Conservation (phyloP, 2,888 invertebrate genomes). For the Periphyllus acericola region DNA sequence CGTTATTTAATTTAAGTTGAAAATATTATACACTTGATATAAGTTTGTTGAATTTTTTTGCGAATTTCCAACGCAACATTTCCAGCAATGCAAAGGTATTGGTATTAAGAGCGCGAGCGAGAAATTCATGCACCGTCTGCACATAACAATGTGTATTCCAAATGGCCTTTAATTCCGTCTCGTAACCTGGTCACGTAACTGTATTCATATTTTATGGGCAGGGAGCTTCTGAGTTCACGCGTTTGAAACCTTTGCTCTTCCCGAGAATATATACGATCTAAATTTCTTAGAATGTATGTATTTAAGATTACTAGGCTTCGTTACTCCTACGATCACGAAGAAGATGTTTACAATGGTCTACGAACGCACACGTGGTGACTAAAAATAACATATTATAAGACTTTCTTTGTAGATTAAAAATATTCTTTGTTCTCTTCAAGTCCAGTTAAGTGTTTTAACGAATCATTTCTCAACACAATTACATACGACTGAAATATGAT, state of each 20-base stretch:
- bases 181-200: constrained; percentile 40
- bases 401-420: neutral
- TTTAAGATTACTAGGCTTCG: neutral
- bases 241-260: constrained; percentile 33
- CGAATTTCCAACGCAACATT: neutral
- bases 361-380: neutral
- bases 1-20: neutral
- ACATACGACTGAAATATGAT: too few species aligned
- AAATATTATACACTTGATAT: neutral
- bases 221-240: neutral
- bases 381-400: neutral
- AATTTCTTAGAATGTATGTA: neutral
- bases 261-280: neutral
- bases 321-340: neutral
- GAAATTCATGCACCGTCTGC: constrained; percentile 15
- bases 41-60: neutral
- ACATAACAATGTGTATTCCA: neutral
- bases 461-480: too few species aligned
- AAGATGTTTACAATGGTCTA: neutral
- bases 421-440: neutral
- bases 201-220: constrained; percentile 52
- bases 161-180: constrained; percentile 21
- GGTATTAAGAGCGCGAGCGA: neutral
- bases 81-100: neutral
- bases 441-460: neutral